Conservation (phyloP, 2,113 vertebrate genomes). For the Zosterops borbonicus region DNA sequence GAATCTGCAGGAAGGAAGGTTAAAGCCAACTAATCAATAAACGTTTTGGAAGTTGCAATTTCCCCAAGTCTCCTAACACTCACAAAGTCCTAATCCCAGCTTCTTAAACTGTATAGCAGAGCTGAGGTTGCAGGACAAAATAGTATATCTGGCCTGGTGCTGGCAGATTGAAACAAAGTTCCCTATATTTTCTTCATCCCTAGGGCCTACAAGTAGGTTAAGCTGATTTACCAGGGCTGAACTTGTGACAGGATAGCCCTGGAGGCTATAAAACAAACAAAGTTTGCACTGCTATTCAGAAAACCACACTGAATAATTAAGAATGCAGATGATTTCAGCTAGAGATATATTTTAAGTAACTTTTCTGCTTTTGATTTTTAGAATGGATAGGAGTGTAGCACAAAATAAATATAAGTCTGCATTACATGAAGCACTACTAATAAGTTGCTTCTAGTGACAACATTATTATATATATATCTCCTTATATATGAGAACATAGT, state of each 20-base stretch:
- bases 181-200: slow-evolving; percentile 15
- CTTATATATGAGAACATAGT: slow-evolving; percentile 33
- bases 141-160: slow-evolving; percentile 21
- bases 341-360: neutral
- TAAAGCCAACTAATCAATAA: slow-evolving; percentile 56
- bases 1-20: slow-evolving; percentile 26
- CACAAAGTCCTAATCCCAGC: slow-evolving; percentile 29
- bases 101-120: slow-evolving; percentile 3
- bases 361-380: neutral
- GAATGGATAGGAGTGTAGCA: neutral
- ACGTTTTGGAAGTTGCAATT: slow-evolving; percentile 31
- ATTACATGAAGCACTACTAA: neutral
- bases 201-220: neutral
- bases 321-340: neutral
- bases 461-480: neutral
- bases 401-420: neutral
- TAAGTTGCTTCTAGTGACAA: neutral
- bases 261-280: neutral
- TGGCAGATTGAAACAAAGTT: slow-evolving; percentile 24
- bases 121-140: slow-evolving; percentile 32
- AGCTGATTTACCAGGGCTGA: slow-evolving; percentile 13
- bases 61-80: slow-evolving; percentile 45
- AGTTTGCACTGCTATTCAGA: neutral
- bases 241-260: neutral
- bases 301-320: neutral